Conservation (phyloP, 2,113 vertebrate species). For the Colaptes auratus region DNA sequence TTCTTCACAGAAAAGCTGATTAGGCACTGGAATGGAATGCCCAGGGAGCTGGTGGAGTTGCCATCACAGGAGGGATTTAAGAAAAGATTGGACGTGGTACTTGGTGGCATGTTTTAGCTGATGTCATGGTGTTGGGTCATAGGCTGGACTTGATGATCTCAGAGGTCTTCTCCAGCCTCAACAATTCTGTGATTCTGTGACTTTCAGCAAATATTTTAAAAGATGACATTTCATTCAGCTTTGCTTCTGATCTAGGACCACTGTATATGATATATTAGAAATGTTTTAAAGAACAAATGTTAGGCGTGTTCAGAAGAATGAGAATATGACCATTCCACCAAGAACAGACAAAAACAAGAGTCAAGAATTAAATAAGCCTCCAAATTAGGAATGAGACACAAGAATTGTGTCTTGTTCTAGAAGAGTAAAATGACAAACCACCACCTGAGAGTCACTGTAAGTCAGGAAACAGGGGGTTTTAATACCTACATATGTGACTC, state of each 20-base stretch:
- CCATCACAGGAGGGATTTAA: too few species aligned
- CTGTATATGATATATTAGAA: background rate
- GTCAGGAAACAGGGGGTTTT: background rate
- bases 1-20: too few species aligned
- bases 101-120: too few species aligned
- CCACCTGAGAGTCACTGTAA: background rate
- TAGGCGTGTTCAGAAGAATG: background rate
- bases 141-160: too few species aligned
- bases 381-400: background rate
- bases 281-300: background rate
- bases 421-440: background rate
- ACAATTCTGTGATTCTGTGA: too few species aligned
- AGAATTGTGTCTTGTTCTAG: background rate
- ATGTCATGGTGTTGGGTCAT: too few species aligned
- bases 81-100: too few species aligned
- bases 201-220: background rate
- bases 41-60: too few species aligned
- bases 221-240: background rate
- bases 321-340: background rate
- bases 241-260: background rate
- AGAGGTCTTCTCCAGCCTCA: too few species aligned
- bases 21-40: too few species aligned
- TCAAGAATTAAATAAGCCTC: background rate
- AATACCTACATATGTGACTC: rapidly evolving
- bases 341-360: background rate